Evolutionary conservation across 2,113 vertebrate species (phyloP).

Genomic region (Antennarius striatus): DNA sequence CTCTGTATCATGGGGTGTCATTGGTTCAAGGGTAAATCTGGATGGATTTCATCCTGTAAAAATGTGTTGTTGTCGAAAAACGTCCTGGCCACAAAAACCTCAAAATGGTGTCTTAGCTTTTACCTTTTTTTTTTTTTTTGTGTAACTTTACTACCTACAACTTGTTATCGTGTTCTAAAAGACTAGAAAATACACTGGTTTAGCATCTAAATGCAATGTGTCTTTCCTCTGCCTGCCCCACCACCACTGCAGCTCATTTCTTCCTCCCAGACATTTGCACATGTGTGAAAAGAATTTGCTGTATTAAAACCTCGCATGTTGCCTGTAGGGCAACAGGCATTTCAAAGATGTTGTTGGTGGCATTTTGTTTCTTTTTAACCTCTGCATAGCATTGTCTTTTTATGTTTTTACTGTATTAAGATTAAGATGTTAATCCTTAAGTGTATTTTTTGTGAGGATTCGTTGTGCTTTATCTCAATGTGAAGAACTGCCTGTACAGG

Average conservation of each 20-base stretch:
- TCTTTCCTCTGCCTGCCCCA: slow-evolving; percentile 12
- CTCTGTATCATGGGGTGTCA: slow-evolving; percentile 89
- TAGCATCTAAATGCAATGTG: slow-evolving; percentile 37
- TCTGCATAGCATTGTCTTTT: slow-evolving; percentile 11
- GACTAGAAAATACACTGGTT: slow-evolving; percentile 1
- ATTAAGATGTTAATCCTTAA: slow-evolving; percentile 7
- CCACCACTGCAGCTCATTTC: slow-evolving; percentile 51
- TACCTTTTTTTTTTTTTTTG: background rate
- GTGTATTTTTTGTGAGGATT: background rate
- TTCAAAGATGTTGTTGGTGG: slow-evolving; percentile 69
- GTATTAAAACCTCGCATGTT: slow-evolving; percentile 56
- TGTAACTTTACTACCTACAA: slow-evolving; percentile 38
- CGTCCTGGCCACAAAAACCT: too few species aligned
- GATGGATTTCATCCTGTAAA: background rate
- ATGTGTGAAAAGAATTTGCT: slow-evolving; percentile 73
- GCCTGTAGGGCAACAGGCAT: slow-evolving; percentile 75
- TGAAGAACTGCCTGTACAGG: slow-evolving; percentile 6
- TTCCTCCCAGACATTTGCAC: slow-evolving; percentile 76
- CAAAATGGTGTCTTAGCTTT: background rate
- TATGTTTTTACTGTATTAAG: slow-evolving; percentile 28
- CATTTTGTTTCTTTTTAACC: slow-evolving; percentile 46
- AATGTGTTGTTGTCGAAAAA: slow-evolving; percentile 3
- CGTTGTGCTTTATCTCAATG: background rate
- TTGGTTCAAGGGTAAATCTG: slow-evolving; percentile 84
- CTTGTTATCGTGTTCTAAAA: slow-evolving; percentile 11